Base-by-base conservation (phyloP, 1,140 invertebrate genomes). In the Pogonomyrmex barbatus region DNA sequence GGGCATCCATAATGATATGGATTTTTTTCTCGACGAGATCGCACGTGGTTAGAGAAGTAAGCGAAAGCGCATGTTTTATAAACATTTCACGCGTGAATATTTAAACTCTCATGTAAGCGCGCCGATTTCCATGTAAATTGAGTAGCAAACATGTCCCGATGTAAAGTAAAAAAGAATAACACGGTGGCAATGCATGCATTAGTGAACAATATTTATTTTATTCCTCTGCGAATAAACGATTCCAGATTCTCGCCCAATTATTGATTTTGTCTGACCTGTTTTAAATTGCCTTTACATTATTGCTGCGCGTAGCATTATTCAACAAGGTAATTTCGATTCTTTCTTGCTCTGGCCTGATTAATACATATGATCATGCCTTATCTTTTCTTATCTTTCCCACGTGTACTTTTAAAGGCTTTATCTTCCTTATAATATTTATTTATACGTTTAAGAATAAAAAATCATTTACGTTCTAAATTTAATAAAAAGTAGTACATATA, bases 41-140 rank as follows among this genome's bases (percentile, higher is more conserved):
- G 12, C 56, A 24, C 45, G 6, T 42, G 17, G 10, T 12, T 17
- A 6, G 17, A 68, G 24, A 62, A 83, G 42, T 75, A 83, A 62
- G 24, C 39, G 30, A 60, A 62, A 47, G 24, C 42, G 24, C 12
- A 42, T 83, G 42, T 83, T 75, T 83, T 73, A 17, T 73, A 83
- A 83, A 75, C 68, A 83, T 75, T 83, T 73, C 39, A 60, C 54
- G 68, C 68, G 62, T 83, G 79, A 83, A 83, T 83, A 83, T 83
- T 83, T 83, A 60, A 83, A 30, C 6, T 50, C 30, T 75, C 54
- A 33, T 54, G 17, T 83, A 83, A 83, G 6, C 68, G 42, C 54
- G 56, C 68, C 54, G 68, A 83, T 83, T 83, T 73, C 68, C 56
- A 83, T 83, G 68, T 75, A 83, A 83, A 83, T 83, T 83, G 68